phyloP scores from a whole-genome alignment of 2,797 vertebrate species.

The Emydoidea blandingii region DNA sequence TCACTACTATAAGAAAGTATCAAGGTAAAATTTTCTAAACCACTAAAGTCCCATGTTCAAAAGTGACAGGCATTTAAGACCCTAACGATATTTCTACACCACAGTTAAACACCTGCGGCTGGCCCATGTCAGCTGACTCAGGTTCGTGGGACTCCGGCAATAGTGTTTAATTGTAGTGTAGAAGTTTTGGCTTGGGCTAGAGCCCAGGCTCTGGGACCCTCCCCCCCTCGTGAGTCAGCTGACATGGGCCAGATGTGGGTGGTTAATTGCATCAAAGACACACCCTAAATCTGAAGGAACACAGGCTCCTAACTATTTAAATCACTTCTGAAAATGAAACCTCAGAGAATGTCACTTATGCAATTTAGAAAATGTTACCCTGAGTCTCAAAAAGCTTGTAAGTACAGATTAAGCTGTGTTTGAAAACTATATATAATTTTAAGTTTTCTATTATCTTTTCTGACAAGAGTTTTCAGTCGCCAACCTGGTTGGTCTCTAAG shows the following conservation, averaged over 20 bases:
- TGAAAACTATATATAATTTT: background rate
- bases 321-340: background rate
- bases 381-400: background rate
- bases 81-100: background rate
- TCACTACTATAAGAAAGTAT: background rate
- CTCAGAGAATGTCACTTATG: background rate
- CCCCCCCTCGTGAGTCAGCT: too few relatives aligned
- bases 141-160: background rate
- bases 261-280: background rate
- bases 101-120: background rate
- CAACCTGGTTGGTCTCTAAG: background rate
- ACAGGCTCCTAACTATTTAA: background rate
- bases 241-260: too few relatives aligned
- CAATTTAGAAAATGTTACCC: background rate
- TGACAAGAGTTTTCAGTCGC: background rate
- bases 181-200: background rate
- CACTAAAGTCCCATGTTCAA: rapidly evolving
- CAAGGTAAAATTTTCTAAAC: background rate
- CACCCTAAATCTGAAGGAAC: background rate
- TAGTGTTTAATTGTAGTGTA: background rate
- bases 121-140: background rate
- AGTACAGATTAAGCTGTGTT: background rate
- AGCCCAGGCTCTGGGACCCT: background rate
- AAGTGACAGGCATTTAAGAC: background rate
- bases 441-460: background rate